Conservation (phyloP, 2,113 vertebrate genomes). For the Crotalus viridis region DNA sequence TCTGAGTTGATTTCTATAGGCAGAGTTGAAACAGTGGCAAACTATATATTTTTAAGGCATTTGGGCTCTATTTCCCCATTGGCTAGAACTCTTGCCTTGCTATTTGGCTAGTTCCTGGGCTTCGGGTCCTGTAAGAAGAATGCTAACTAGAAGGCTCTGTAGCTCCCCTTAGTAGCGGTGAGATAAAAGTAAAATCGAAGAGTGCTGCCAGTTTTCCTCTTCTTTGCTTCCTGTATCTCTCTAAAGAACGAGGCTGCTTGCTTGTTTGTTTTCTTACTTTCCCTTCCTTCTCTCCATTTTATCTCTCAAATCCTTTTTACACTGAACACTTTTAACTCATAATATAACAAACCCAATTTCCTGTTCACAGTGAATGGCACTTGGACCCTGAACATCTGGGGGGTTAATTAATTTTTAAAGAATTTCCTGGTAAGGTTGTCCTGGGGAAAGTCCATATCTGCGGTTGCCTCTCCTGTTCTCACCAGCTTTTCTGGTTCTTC, state of each 20-base stretch:
- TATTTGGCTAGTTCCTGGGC: background rate
- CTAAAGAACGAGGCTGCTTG: background rate
- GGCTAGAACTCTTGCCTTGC: background rate
- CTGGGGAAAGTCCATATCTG: background rate
- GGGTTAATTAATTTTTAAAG: background rate
- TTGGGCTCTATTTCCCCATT: background rate
- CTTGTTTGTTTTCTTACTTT: background rate
- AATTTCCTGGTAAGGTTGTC: slow-evolving; percentile 28
- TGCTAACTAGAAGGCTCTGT: background rate
- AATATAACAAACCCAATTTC: slow-evolving; percentile 31
- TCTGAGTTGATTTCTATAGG: background rate
- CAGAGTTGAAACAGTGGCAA: background rate
- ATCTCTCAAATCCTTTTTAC: background rate
- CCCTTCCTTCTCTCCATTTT: background rate
- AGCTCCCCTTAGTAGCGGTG: background rate
- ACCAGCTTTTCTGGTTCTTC: slow-evolving; percentile 47
- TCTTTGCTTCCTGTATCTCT: background rate
- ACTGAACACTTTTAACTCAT: slow-evolving; percentile 10
- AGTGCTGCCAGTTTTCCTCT: background rate
- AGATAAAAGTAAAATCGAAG: background rate
- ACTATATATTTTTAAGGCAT: background rate
- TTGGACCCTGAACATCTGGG: background rate
- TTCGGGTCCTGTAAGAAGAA: background rate
- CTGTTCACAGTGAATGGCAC: background rate
- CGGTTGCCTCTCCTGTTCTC: slow-evolving; percentile 26